Conservation (phyloP, 2,113 vertebrate species). For the Macrotis lagotis region DNA sequence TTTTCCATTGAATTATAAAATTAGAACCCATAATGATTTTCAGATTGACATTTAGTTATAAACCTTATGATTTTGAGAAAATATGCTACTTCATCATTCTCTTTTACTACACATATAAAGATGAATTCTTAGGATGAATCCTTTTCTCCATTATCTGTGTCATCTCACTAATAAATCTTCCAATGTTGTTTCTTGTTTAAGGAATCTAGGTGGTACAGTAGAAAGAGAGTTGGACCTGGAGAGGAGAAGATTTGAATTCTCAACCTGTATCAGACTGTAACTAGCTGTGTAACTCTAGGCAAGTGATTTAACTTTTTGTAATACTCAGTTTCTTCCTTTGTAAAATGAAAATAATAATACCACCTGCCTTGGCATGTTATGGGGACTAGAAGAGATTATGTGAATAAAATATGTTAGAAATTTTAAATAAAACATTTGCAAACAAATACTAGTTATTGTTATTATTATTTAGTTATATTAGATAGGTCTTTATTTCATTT, state of each 20-base stretch:
- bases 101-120: constrained; percentile 61
- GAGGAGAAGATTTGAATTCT: background rate
- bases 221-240: background rate
- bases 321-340: background rate
- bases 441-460: background rate
- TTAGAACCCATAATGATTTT: constrained; percentile 63
- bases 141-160: constrained; percentile 29
- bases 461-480: background rate
- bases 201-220: background rate
- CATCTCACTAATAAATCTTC: constrained; percentile 42
- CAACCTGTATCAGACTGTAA: background rate
- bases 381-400: background rate
- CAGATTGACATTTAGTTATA: constrained; percentile 72
- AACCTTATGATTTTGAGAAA: constrained; percentile 69
- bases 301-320: background rate
- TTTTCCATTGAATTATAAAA: constrained; percentile 64
- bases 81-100: constrained; percentile 67
- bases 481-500: background rate
- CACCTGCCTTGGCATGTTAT: background rate
- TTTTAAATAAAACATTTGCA: too few relatives aligned
- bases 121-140: constrained; percentile 54
- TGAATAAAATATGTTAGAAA: too few relatives aligned
- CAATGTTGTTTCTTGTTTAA: background rate
- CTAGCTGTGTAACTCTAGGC: background rate
- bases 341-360: background rate